These are phyloP conservation scores for Pundamilia nyererei DNA, from an alignment of 2,113 vertebrate genomes.

Conservation along the genomic window DNA sequence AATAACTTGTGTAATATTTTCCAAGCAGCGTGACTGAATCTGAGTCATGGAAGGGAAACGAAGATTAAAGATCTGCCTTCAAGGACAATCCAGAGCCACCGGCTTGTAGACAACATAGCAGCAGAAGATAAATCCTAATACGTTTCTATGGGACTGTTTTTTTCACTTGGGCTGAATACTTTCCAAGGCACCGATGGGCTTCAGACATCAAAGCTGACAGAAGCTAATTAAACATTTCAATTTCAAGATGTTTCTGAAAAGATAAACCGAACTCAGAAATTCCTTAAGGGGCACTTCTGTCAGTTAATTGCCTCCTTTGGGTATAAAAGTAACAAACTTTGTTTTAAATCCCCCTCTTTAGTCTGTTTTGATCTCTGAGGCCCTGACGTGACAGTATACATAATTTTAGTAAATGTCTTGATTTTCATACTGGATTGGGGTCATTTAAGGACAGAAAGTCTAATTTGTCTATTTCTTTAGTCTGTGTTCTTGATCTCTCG, in stretches of 20 bases:
- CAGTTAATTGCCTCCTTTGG: conserved; percentile 16
- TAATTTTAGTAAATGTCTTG: neutral
- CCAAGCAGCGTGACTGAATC: neutral
- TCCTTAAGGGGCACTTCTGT: neutral
- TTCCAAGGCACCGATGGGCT: neutral
- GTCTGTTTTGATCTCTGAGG: neutral
- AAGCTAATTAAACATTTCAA: conserved; percentile 9
- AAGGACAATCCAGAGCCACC: neutral
- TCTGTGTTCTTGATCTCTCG: neutral
- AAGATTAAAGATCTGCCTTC: neutral
- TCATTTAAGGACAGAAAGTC: neutral
- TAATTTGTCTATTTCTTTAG: neutral
- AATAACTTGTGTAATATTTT: neutral
- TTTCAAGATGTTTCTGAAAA: neutral
- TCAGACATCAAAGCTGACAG: conserved; percentile 18
- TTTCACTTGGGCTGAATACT: neutral
- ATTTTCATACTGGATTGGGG: neutral
- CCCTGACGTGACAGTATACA: neutral
- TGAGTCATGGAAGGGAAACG: neutral
- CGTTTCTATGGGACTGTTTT: neutral
- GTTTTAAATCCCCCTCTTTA: neutral
- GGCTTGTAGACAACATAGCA: neutral
- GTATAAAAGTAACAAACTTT: neutral
- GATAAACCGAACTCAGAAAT: conserved; percentile 12
- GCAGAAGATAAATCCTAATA: neutral